Base-by-base conservation (phyloP, 1,140 invertebrate species). In the Drosophila chauvacae region DNA sequence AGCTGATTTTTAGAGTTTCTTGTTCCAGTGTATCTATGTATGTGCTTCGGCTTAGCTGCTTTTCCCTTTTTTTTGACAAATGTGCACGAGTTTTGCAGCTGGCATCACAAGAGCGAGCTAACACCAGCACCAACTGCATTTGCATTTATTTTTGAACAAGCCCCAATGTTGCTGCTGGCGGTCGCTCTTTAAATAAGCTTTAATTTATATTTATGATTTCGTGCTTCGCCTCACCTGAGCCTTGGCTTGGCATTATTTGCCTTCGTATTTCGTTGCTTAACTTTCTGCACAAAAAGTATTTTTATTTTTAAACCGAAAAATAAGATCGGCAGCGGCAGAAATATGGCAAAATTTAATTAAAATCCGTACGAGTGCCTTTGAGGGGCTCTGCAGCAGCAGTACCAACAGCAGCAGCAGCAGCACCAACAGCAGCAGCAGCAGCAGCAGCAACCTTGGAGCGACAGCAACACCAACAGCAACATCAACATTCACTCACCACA, bases 261-360 rank as follows among this genome's bases (percentile, higher is more conserved):
- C 35, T 5, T 77, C 64, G 74, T 66, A 51, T 59, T 66, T 85
- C 20, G 28, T 75, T 58, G 66, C 77, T 87, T 82, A 66, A 70
- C 66, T 86, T 66, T 80, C 37, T 87, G 84, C 77, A 80, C 53
- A 39, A 39, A 23, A 41, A 70, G 28, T 30, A 28, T 48, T 9
- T 48, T 80, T 83, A 87, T 87, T 87, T 88, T 77, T 77, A 88
- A 77, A 77, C 47, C 64, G 45, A 70, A 64, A 56, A 63, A 56
- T 20, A 30, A 72, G 50, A 57, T 39, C 59, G 48, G 44, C 70
- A 65, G 56, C 28, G 47, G 41, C 73, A 61, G 56, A 88, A 77
- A 85, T 85, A 85, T 80, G 68, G 74, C 68, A 90, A 79, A 81
- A 80, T 85, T 90, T 90, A 85, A 90, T 90, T 90, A 85, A 90